Percentiles rank a stretch among this genome's conserved stretches.
These are phyloP conservation scores for Coendou prehensilis DNA, from an alignment of 2,797 vertebrate species.

Conservation along the genomic window DNA sequence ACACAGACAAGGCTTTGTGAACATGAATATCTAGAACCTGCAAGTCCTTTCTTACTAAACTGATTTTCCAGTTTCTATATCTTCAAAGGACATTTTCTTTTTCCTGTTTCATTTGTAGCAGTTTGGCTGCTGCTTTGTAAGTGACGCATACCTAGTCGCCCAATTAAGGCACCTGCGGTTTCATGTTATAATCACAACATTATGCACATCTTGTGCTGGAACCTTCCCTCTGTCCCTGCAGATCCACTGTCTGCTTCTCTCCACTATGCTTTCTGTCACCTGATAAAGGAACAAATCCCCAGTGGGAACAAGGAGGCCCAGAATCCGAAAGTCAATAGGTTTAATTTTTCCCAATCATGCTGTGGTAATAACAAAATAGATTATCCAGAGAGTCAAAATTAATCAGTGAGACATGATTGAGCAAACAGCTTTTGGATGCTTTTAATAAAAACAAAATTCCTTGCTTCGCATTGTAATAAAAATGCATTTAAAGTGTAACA, in stretches of 20 bases:
- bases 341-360: background rate
- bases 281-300: background rate
- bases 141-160: background rate
- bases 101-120: background rate
- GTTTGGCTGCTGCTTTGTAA: background rate
- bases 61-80: background rate
- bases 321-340: background rate
- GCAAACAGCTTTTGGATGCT: background rate
- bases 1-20: background rate
- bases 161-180: background rate
- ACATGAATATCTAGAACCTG: background rate
- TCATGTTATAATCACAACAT: background rate
- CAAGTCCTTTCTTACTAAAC: background rate
- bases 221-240: background rate
- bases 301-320: background rate
- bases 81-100: background rate
- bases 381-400: conserved; percentile 48
- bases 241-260: background rate
- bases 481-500: conserved; percentile 45
- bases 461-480: conserved; percentile 27
- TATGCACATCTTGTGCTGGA: background rate
- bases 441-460: conserved; percentile 43
- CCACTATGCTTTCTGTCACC: background rate
- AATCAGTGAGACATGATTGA: conserved; percentile 21
- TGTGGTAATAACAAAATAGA: background rate